phyloP scores from a whole-genome alignment of 1,140 invertebrate species.

The Orius insidiosus region DNA sequence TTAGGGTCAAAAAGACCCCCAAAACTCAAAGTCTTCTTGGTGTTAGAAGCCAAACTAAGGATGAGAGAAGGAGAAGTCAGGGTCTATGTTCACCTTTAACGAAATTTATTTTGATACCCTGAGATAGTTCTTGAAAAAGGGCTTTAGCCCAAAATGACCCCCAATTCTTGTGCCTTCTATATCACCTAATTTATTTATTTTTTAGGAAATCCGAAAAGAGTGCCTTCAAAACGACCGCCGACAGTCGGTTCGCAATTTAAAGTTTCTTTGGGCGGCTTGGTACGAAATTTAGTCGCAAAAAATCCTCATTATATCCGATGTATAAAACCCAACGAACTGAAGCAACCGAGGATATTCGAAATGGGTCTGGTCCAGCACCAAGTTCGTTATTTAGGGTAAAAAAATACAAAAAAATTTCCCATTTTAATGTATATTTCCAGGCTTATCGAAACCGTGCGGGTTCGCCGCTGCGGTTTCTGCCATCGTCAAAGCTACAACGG shows the following conservation, averaged over 20 bases:
- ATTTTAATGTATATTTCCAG: conserved; percentile 24
- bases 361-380: conserved; percentile 38
- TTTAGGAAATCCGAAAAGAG: conserved; percentile 28
- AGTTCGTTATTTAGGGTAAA: too few relatives aligned
- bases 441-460: conserved; percentile 44
- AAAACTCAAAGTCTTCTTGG: too few relatives aligned
- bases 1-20: too few relatives aligned
- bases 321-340: conserved; percentile 64
- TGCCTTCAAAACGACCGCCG: conserved; percentile 39
- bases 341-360: conserved; percentile 55
- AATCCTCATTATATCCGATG: conserved; percentile 58
- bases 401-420: too few relatives aligned
- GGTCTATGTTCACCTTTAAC: too few relatives aligned
- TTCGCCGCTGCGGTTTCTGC: conserved; percentile 47
- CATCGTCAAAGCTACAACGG: conserved; percentile 41
- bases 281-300: conserved; percentile 50
- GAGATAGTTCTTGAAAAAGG: neutral
- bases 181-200: conserved; percentile 12
- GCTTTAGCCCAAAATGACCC: neutral
- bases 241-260: conserved; percentile 59
- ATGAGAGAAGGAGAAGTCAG: too few relatives aligned
- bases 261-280: conserved; percentile 51
- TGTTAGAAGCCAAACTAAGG: too few relatives aligned
- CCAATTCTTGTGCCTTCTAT: neutral
- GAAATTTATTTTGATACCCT: too few relatives aligned